Conservation (phyloP, 2,113 vertebrate genomes). For the Amazona vittata region DNA sequence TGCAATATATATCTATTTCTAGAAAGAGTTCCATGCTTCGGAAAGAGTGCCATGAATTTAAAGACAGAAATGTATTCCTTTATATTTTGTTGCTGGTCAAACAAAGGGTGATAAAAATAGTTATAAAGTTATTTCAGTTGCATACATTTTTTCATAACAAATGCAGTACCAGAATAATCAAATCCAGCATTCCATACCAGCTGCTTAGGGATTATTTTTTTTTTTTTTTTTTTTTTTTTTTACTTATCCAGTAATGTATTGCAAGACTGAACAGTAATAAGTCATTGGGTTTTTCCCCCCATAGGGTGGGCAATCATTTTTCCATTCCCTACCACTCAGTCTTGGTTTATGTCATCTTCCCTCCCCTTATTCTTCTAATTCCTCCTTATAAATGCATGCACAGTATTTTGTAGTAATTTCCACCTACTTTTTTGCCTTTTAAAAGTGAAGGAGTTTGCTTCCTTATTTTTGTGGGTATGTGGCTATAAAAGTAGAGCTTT, state of each 20-base stretch:
- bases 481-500: not conserved
- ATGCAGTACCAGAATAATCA: not conserved
- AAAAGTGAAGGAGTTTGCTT: not conserved
- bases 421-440: not conserved
- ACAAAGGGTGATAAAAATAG: not conserved
- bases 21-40: not conserved
- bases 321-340: not conserved
- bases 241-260: conserved; percentile 36
- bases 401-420: not conserved
- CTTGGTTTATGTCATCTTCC: not conserved
- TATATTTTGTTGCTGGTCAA: not conserved
- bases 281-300: not conserved
- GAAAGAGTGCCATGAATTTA: not conserved
- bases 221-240: conserved; percentile 1
- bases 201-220: conserved; percentile 1
- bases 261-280: not conserved
- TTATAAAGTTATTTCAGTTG: not conserved
- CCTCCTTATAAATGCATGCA: not conserved
- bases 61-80: not conserved
- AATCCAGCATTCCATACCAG: not conserved
- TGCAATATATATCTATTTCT: not conserved
- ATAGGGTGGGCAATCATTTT: not conserved
- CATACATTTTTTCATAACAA: not conserved
- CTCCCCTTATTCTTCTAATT: not conserved
- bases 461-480: not conserved